phyloP scores from a whole-genome alignment of 1,140 invertebrate genomes.

The Pogonognathellus flavescens region DNA sequence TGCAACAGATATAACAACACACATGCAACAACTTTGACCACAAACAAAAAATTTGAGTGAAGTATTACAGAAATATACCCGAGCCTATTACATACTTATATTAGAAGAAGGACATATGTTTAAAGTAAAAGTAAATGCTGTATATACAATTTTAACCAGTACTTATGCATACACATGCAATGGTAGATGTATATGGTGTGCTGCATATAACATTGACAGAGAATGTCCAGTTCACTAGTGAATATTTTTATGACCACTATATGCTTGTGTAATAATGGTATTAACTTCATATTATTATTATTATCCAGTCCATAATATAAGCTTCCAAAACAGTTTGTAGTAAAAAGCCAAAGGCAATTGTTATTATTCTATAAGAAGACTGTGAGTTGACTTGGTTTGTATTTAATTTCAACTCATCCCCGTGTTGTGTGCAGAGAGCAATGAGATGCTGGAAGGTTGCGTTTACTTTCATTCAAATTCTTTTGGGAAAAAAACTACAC shows the following conservation, averaged over 20 bases:
- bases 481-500: conserved; percentile 35
- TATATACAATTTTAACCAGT: too few species aligned
- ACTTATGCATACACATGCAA: too few species aligned
- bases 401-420: conserved; percentile 2
- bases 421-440: conserved; percentile 17
- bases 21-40: too few species aligned
- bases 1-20: too few species aligned
- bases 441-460: conserved; percentile 1
- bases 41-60: too few species aligned
- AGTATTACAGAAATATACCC: background rate
- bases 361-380: conserved; percentile 20
- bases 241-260: background rate
- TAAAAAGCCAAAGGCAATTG: conserved; percentile 18
- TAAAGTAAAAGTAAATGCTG: background rate
- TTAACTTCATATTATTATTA: background rate
- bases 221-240: conserved; percentile 3
- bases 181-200: too few species aligned
- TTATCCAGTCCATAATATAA: background rate
- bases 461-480: conserved; percentile 49
- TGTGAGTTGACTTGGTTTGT: conserved; percentile 2
- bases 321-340: background rate
- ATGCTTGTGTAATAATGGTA: background rate
- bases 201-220: background rate
- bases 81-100: too few species aligned
- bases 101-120: too few species aligned